These are phyloP conservation scores for Petrolisthes cinctipes DNA, from an alignment of 2,888 invertebrate species.

Conservation along the genomic window DNA sequence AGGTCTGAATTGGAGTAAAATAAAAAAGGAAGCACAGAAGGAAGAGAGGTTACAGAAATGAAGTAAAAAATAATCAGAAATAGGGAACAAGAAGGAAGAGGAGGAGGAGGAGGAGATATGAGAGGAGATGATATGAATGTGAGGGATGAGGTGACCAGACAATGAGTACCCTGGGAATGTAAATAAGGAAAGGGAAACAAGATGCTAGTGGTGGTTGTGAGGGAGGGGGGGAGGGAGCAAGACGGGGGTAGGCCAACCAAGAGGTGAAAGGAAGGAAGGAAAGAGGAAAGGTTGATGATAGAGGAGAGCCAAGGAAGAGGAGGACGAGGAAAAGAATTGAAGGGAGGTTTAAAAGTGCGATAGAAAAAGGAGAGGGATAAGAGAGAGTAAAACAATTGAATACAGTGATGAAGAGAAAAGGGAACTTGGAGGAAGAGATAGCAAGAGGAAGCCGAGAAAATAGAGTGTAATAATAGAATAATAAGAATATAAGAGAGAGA, in stretches of 20 bases:
- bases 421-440: neutral
- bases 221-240: neutral
- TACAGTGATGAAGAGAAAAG: neutral
- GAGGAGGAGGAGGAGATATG: neutral
- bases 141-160: no score
- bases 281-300: neutral
- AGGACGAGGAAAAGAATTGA: neutral
- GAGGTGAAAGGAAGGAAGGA: neutral
- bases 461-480: neutral
- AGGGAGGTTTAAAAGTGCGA: neutral
- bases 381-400: neutral
- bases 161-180: neutral
- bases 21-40: neutral
- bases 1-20: neutral
- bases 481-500: no score
- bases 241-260: neutral
- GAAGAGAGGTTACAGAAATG: neutral
- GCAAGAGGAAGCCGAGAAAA: neutral
- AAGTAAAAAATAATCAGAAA: neutral
- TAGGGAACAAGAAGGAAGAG: neutral
- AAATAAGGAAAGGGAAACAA: neutral
- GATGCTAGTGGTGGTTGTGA: neutral
- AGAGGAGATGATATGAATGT: no score
- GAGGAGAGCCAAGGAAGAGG: neutral
- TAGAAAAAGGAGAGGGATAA: neutral